These are phyloP conservation scores for Lota lota DNA, from an alignment of 2,113 vertebrate species.

Conservation along the genomic window DNA sequence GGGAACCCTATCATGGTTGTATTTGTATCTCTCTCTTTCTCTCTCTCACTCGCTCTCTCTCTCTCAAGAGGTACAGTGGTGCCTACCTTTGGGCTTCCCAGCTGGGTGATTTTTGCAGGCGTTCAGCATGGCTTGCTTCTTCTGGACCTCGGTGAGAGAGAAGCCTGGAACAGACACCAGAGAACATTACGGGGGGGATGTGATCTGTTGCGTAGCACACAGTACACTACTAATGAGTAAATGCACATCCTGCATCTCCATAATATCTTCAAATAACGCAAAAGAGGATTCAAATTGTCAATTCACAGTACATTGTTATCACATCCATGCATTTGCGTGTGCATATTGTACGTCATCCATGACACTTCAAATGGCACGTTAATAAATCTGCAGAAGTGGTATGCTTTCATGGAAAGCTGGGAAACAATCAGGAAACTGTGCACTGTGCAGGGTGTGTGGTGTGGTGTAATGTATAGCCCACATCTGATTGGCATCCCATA, in stretches of 20 bases:
- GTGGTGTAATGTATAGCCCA: too few species aligned
- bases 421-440: not conserved
- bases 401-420: conserved; percentile 11
- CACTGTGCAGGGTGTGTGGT: too few species aligned
- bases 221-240: too few species aligned
- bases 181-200: not conserved
- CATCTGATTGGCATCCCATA: too few species aligned
- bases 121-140: conserved; percentile 93
- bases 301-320: conserved; percentile 7
- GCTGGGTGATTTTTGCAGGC: conserved; percentile 84
- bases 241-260: too few species aligned
- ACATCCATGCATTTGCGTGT: conserved; percentile 57
- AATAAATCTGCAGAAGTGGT: conserved; percentile 11
- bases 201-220: too few species aligned
- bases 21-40: too few species aligned
- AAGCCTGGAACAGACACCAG: conserved; percentile 75
- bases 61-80: not conserved
- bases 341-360: conserved; percentile 37
- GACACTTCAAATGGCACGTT: conserved; percentile 58
- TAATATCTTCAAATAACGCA: too few species aligned
- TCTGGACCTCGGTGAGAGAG: conserved; percentile 89
- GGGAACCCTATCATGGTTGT: too few species aligned
- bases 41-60: too few species aligned
- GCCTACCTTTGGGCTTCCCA: conserved; percentile 90
- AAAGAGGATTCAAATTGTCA: too few species aligned